Evolutionary conservation across 2,113 vertebrate genomes (phyloP).

Genomic region (Spea bombifrons): DNA sequence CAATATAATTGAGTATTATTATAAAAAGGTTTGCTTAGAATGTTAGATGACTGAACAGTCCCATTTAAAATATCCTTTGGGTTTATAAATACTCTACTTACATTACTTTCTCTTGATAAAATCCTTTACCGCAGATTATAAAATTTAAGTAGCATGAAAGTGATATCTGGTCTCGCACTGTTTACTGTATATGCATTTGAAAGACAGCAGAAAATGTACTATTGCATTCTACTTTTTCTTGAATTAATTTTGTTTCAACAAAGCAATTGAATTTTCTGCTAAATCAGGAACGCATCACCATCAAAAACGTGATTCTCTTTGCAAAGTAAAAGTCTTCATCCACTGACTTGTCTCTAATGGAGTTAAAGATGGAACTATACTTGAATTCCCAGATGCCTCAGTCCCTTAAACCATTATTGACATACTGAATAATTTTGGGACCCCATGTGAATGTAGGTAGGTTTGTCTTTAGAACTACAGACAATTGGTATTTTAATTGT

Average conservation of each 20-base stretch:
- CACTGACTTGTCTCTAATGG: constrained; percentile 18
- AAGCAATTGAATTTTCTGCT: constrained; percentile 43
- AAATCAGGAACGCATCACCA: constrained; percentile 27
- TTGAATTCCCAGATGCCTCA: constrained; percentile 4
- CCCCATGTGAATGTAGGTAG: neutral
- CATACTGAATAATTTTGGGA: neutral
- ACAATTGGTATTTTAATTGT: too few species aligned
- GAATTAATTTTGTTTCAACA: constrained; percentile 42
- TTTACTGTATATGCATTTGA: constrained; percentile 33
- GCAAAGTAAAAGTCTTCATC: constrained; percentile 15
- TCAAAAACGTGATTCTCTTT: constrained; percentile 20
- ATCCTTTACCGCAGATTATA: constrained; percentile 20
- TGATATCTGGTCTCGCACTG: constrained; percentile 31
- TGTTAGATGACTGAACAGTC: constrained; percentile 8
- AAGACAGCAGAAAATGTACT: constrained; percentile 39
- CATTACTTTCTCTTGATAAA: constrained; percentile 34
- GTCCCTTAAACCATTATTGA: neutral
- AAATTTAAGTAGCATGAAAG: constrained; percentile 40
- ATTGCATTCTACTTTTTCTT: constrained; percentile 36
- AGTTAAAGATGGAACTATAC: constrained; percentile 8
- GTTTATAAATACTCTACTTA: neutral
- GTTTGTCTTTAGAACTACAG: too few species aligned
- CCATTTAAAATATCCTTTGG: constrained; percentile 17
- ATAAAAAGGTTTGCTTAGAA: neutral
- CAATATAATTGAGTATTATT: neutral